These are phyloP conservation scores for Oryzias javanicus DNA, from an alignment of 2,113 vertebrate species.

Conservation along the genomic window DNA sequence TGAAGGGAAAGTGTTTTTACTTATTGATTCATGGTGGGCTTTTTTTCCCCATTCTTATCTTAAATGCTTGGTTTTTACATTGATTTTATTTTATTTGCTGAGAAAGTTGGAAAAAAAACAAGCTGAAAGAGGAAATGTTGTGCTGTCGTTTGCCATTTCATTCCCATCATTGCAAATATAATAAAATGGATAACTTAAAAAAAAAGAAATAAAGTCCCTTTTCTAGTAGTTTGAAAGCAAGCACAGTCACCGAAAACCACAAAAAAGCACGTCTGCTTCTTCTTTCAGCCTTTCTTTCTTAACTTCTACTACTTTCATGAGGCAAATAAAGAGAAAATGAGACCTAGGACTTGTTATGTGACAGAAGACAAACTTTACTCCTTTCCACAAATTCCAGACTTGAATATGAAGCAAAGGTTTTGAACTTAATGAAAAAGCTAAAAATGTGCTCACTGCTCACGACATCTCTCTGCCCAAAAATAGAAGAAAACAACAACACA, in stretches of 20 bases:
- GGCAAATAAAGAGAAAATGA: slow-evolving; percentile 36
- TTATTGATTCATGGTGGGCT: slow-evolving; percentile 1
- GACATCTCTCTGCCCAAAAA: slow-evolving; percentile 10
- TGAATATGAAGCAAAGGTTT: slow-evolving; percentile 34
- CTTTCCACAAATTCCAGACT: slow-evolving; percentile 35
- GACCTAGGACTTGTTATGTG: slow-evolving; percentile 22
- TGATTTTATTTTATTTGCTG: not conserved
- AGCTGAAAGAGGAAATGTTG: not conserved
- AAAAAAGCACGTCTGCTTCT: slow-evolving; percentile 29
- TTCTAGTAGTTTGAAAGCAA: slow-evolving; percentile 29
- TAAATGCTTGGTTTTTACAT: slow-evolving; percentile 1
- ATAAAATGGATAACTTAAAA: too few relatives aligned
- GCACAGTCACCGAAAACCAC: slow-evolving; percentile 26
- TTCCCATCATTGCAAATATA: too few relatives aligned
- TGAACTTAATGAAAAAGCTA: slow-evolving; percentile 33
- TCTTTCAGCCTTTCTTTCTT: slow-evolving; percentile 3
- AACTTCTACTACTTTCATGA: slow-evolving; percentile 41
- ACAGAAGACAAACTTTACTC: slow-evolving; percentile 18
- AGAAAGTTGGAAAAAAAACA: not conserved
- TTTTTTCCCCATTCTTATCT: not conserved
- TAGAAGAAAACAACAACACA: slow-evolving; percentile 16
- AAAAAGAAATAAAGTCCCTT: slow-evolving; percentile 2
- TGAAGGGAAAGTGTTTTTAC: not conserved
- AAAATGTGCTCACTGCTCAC: slow-evolving; percentile 35
- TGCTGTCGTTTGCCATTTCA: not conserved